Percentiles rank a stretch among this genome's conserved stretches.
These are phyloP conservation scores for Sphinx pinastri DNA, from an alignment of 2,888 invertebrate genomes.

Conservation along the genomic window DNA sequence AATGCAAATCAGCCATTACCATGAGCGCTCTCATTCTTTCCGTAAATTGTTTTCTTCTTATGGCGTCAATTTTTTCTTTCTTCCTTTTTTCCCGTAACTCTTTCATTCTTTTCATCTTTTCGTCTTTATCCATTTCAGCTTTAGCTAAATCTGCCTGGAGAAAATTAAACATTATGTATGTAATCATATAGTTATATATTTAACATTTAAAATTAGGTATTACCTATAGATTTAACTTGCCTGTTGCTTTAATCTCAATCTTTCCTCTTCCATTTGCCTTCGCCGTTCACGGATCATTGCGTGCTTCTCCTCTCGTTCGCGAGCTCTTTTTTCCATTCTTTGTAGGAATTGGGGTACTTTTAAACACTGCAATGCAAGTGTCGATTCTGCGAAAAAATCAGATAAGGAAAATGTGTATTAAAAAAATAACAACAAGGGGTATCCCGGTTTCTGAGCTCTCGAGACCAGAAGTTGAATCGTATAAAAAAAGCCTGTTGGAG, in stretches of 20 bases:
- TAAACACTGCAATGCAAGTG: constrained; percentile 73
- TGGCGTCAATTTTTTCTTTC: constrained; percentile 85
- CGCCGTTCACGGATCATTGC: constrained; percentile 77
- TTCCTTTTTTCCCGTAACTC: constrained; percentile 85
- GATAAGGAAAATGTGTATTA: neutral
- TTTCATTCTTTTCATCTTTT: constrained; percentile 83
- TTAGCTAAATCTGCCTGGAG: constrained; percentile 75
- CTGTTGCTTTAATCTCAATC: constrained; percentile 74
- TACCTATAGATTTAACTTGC: constrained; percentile 43
- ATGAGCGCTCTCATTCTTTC: constrained; percentile 72
- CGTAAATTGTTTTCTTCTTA: constrained; percentile 82
- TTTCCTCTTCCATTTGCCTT: constrained; percentile 77
- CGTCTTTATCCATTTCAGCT: constrained; percentile 85
- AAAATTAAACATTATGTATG: constrained; percentile 14
- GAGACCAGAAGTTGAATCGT: too few relatives aligned
- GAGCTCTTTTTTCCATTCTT: constrained; percentile 89
- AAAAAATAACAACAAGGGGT: too few relatives aligned
- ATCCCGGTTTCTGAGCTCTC: too few relatives aligned
- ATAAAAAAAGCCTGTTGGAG: too few relatives aligned
- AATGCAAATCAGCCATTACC: constrained; percentile 81
- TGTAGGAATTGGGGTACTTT: constrained; percentile 88
- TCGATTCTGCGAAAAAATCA: constrained; percentile 58
- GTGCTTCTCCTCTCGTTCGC: constrained; percentile 85
- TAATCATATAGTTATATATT: neutral
- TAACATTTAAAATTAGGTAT: neutral